Evolutionary conservation across 2,113 vertebrate genomes (phyloP).

Genomic region (Lipophrys pholis): DNA sequence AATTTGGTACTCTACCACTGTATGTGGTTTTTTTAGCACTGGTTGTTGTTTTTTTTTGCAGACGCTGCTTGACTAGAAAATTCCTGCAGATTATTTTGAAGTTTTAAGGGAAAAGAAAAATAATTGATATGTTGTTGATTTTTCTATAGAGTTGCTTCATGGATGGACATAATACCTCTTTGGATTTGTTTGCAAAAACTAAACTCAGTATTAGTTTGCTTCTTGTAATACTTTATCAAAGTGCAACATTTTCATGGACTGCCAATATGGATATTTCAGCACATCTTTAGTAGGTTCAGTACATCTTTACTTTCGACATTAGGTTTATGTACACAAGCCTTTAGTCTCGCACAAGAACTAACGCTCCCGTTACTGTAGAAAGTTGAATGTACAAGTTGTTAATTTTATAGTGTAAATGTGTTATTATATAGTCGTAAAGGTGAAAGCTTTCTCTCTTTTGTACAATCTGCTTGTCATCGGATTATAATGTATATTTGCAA

Average conservation of each 20-base stretch:
- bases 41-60: too few species aligned
- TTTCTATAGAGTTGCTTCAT: too few species aligned
- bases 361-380: constrained; percentile 39
- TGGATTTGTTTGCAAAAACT: too few species aligned
- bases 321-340: constrained; percentile 8
- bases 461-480: constrained; percentile 10
- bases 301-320: constrained; percentile 6
- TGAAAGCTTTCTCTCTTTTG: constrained; percentile 5
- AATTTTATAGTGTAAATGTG: constrained; percentile 29
- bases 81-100: not conserved
- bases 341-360: constrained; percentile 60
- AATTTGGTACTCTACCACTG: too few species aligned
- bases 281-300: too few species aligned
- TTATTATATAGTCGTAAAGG: constrained; percentile 9
- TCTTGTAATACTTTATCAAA: too few species aligned
- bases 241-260: too few species aligned
- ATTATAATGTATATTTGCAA: constrained; percentile 20
- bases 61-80: constrained; percentile 12
- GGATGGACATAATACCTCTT: not conserved
- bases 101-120: constrained; percentile 1
- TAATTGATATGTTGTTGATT: not conserved
- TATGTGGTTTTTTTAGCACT: constrained; percentile 1
- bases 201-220: too few species aligned
- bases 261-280: too few species aligned
- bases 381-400: constrained; percentile 51